These are phyloP conservation scores for Podocnemis expansa DNA, from an alignment of 2,113 vertebrate genomes.

Conservation along the genomic window DNA sequence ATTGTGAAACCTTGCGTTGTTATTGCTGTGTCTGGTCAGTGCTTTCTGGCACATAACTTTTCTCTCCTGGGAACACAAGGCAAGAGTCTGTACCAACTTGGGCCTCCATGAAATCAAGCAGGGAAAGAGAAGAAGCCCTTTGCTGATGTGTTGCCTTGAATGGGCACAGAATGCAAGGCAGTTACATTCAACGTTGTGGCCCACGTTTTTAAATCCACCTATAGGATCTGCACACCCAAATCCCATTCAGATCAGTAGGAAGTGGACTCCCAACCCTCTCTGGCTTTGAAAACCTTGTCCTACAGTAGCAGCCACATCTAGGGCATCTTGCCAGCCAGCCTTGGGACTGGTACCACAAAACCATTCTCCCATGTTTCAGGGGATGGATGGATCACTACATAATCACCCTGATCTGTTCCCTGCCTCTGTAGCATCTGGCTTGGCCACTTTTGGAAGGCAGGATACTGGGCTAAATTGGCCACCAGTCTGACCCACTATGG, in stretches of 20 bases:
- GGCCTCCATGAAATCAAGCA: neutral
- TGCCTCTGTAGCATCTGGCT: neutral
- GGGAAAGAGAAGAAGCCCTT: neutral
- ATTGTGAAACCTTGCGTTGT: neutral
- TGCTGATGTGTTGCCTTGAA: neutral
- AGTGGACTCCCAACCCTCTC: neutral
- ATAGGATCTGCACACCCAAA: neutral
- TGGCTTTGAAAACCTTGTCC: neutral
- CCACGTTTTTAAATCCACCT: neutral
- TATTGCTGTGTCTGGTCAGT: neutral
- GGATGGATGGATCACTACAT: neutral
- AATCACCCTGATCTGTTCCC: neutral
- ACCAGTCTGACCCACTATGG: neutral
- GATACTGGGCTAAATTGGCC: neutral
- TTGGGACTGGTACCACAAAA: accelerated
- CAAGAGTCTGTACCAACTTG: neutral
- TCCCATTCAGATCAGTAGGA: neutral
- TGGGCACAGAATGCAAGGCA: neutral
- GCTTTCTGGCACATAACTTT: neutral
- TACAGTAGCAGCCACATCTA: neutral
- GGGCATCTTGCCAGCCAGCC: neutral
- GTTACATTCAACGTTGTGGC: neutral
- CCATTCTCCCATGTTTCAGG: accelerated
- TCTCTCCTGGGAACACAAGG: neutral
- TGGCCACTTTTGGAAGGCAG: neutral